A percentile compares a stretch with the other conserved stretches of the same genome.
Evolutionary conservation across 1,140 invertebrate species (phyloP).

Genomic region (Apis cerana): DNA sequence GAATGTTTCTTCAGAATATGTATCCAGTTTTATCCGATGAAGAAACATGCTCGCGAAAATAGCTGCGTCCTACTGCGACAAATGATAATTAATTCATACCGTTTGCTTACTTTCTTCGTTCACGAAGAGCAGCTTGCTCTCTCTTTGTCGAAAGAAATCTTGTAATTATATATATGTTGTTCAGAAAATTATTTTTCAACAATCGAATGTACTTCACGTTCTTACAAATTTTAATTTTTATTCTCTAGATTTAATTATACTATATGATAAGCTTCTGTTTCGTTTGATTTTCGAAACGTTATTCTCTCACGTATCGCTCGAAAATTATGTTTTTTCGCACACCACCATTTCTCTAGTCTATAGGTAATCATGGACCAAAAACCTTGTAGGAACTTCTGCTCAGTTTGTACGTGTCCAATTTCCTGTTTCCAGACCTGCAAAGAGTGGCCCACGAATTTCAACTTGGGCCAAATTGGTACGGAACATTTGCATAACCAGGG

Average conservation of each 20-base stretch:
- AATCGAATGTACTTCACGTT: no score
- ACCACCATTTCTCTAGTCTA: constrained; percentile 4
- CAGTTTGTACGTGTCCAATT: constrained; percentile 54
- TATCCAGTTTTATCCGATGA: not conserved
- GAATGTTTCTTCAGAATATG: constrained; percentile 13
- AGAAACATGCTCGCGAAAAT: no score
- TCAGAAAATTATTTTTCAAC: not conserved
- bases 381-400: constrained; percentile 37
- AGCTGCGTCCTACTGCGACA: not conserved
- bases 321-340: constrained; percentile 42
- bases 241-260: not conserved
- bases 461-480: constrained; percentile 25
- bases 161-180: not conserved
- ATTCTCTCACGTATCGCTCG: not conserved
- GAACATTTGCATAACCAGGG: constrained; percentile 53
- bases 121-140: constrained; percentile 8
- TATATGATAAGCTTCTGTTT: not conserved
- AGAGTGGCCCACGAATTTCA: constrained; percentile 15
- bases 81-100: constrained; percentile 41
- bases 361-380: constrained; percentile 47
- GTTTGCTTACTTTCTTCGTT: constrained; percentile 43
- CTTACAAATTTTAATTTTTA: not conserved
- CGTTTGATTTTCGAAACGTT: not conserved
- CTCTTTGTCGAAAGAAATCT: not conserved
- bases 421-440: constrained; percentile 13